phyloP scores from a whole-genome alignment of 2,797 vertebrate genomes.

The Myioborus melanocephalus region DNA sequence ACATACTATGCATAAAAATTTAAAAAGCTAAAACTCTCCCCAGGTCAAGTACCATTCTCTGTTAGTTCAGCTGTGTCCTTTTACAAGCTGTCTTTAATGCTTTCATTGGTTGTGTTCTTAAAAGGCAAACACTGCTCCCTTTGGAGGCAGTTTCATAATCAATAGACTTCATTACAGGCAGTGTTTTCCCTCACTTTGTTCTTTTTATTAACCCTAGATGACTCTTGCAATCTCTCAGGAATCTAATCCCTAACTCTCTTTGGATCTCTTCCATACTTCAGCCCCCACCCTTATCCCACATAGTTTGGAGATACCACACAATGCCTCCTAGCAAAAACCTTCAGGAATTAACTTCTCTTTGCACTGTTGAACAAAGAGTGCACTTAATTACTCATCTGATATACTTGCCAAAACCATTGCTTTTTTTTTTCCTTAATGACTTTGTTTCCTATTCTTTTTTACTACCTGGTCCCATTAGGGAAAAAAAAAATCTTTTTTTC shows the following conservation, averaged over 20 bases:
- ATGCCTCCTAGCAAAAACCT: slow-evolving; percentile 35
- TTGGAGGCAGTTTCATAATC: slow-evolving; percentile 26
- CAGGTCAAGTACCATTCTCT: not conserved
- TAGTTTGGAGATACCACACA: not conserved
- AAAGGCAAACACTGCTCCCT: slow-evolving; percentile 36
- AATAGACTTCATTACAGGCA: slow-evolving; percentile 28
- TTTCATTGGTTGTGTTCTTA: not conserved
- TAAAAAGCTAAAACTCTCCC: not conserved
- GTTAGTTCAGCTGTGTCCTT: slow-evolving; percentile 47
- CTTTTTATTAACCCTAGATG: slow-evolving; percentile 27
- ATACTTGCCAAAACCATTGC: not conserved
- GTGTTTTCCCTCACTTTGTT: slow-evolving; percentile 44
- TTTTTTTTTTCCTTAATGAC: not conserved
- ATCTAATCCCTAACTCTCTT: slow-evolving; percentile 7
- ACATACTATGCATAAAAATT: not conserved
- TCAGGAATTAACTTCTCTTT: slow-evolving; percentile 33
- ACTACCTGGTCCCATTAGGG: not conserved
- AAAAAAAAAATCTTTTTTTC: not conserved
- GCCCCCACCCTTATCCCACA: not conserved
- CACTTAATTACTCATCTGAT: not conserved
- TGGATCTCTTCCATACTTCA: not conserved
- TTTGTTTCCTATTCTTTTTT: not conserved
- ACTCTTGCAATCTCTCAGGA: slow-evolving; percentile 31
- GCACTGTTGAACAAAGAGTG: not conserved
- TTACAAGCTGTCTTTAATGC: not conserved